Conservation (phyloP, 1,140 invertebrate species). For the Hermetia illucens region DNA sequence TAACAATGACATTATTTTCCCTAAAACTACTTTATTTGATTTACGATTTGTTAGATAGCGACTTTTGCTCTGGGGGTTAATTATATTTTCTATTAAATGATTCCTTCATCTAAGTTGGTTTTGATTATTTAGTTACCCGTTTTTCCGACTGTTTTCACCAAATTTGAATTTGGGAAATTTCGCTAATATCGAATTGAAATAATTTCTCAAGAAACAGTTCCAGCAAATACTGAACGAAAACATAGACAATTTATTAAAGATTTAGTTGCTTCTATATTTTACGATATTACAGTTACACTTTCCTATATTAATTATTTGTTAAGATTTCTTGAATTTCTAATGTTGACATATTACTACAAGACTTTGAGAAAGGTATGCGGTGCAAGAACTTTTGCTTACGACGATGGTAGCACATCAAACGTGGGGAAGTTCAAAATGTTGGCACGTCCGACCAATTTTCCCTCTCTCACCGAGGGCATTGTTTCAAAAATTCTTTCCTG, state of each 20-base stretch:
- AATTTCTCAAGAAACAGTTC: neutral
- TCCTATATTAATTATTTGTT: neutral
- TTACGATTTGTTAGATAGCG: too few relatives aligned
- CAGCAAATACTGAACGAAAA: neutral
- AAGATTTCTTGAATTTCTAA: too few relatives aligned
- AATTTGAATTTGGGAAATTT: too few relatives aligned
- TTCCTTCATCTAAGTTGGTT: neutral
- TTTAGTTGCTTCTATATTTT: neutral
- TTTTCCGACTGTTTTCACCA: neutral
- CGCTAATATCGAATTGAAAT: too few relatives aligned
- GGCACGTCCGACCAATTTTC: too few relatives aligned
- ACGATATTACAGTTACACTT: neutral
- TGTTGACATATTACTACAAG: too few relatives aligned
- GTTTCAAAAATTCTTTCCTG: neutral
- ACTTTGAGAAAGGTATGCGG: too few relatives aligned
- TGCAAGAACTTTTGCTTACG: too few relatives aligned
- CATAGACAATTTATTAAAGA: neutral
- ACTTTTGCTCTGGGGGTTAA: too few relatives aligned
- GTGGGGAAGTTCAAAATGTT: too few relatives aligned
- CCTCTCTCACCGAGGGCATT: neutral
- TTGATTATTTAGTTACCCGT: neutral
- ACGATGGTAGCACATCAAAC: too few relatives aligned
- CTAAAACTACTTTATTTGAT: neutral
- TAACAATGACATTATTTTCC: neutral
- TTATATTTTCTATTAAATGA: neutral